Percentiles rank a stretch among this genome's conserved stretches.
phyloP scores from a whole-genome alignment of 2,888 invertebrate genomes.

The Torymus auratus region DNA sequence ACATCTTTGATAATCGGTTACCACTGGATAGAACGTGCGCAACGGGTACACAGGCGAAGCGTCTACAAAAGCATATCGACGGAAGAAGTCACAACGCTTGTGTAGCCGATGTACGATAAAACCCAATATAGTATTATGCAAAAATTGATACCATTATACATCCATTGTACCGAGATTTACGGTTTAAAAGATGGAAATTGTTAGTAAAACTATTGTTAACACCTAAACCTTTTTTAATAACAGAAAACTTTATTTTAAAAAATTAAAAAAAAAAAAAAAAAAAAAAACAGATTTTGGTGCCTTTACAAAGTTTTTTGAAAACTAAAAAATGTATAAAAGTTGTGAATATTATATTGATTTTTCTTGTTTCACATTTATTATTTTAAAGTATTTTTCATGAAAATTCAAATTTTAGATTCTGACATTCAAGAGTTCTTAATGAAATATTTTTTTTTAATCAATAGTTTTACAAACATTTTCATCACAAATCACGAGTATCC shows the following conservation, averaged over 20 bases:
- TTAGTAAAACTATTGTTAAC: slow-evolving; percentile 30
- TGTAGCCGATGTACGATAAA: slow-evolving; percentile 45
- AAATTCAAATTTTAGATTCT: too few species aligned
- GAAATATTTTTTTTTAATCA: neutral
- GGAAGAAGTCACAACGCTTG: slow-evolving; percentile 30
- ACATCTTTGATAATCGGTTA: slow-evolving; percentile 55
- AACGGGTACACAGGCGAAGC: slow-evolving; percentile 42
- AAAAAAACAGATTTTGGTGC: too few species aligned
- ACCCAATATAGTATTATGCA: slow-evolving; percentile 54
- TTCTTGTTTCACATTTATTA: too few species aligned
- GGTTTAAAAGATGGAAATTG: slow-evolving; percentile 26
- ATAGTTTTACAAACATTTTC: slow-evolving; percentile 44
- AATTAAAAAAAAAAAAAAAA: too few species aligned
- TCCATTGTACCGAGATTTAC: slow-evolving; percentile 48
- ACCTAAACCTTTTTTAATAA: too few species aligned
- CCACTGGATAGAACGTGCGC: slow-evolving; percentile 37
- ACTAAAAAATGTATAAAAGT: too few species aligned
- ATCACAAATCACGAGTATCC: slow-evolving; percentile 43
- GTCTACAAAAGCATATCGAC: slow-evolving; percentile 23
- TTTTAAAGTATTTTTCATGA: too few species aligned
- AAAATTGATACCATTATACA: slow-evolving; percentile 54
- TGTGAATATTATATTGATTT: too few species aligned
- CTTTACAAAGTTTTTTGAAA: too few species aligned
- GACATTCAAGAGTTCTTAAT: too few species aligned
- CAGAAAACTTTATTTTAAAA: too few species aligned